phyloP scores from a whole-genome alignment of 2,113 vertebrate species.

The Heptranchias perlo region DNA sequence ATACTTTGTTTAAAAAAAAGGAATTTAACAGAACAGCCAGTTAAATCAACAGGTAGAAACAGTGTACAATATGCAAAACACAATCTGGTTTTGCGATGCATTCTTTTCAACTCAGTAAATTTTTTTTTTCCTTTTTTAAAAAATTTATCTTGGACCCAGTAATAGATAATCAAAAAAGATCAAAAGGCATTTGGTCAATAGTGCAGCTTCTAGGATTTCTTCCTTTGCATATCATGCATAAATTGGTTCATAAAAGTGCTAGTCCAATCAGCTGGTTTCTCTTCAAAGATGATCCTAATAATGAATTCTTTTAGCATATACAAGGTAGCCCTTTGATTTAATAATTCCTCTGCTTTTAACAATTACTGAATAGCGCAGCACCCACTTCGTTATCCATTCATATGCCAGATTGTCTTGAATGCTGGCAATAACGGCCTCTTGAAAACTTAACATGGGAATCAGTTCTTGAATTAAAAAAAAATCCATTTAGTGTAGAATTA shows the following conservation, averaged over 20 bases:
- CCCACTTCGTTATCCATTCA: slow-evolving; percentile 85
- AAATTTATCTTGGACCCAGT: slow-evolving; percentile 19
- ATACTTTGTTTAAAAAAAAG: not conserved
- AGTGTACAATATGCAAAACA: not conserved
- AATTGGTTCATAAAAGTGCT: slow-evolving; percentile 33
- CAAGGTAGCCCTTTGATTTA: slow-evolving; percentile 93
- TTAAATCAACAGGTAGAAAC: slow-evolving; percentile 14
- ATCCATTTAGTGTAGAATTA: not conserved
- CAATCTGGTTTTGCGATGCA: not conserved
- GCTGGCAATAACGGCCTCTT: slow-evolving; percentile 77
- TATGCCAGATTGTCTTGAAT: slow-evolving; percentile 60
- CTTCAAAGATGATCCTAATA: slow-evolving; percentile 4
- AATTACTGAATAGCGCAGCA: slow-evolving; percentile 90
- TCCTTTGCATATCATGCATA: slow-evolving; percentile 32
- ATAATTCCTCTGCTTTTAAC: slow-evolving; percentile 97
- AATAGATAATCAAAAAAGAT: slow-evolving; percentile 23
- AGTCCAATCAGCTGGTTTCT: slow-evolving; percentile 14
- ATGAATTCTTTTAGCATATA: slow-evolving; percentile 73
- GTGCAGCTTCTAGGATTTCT: slow-evolving; percentile 31
- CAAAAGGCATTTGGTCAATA: slow-evolving; percentile 37
- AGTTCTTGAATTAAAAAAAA: slow-evolving; percentile 69
- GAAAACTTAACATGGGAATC: slow-evolving; percentile 80
- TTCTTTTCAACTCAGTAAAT: slow-evolving; percentile 1
- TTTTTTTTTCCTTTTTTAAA: not conserved
- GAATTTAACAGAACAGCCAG: slow-evolving; percentile 15